phyloP scores from a whole-genome alignment of 2,797 vertebrate species.

The Phylloscopus collybita region DNA sequence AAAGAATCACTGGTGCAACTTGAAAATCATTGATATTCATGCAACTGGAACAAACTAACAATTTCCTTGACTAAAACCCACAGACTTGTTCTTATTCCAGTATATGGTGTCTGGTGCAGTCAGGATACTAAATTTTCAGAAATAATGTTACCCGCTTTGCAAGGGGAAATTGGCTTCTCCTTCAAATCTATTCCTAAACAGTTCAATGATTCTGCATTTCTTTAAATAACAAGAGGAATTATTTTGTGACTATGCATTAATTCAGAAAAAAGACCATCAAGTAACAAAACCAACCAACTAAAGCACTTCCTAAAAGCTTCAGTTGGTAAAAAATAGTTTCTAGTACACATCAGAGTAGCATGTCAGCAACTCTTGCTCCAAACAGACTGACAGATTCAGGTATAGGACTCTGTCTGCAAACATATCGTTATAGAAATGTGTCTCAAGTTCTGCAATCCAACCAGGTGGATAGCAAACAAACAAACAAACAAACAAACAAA shows the following conservation, averaged over 20 bases:
- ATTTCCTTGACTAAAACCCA: not conserved
- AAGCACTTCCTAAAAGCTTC: not conserved
- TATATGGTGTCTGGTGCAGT: not conserved
- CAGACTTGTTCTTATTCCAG: not conserved
- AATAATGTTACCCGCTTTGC: not conserved
- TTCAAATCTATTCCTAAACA: not conserved
- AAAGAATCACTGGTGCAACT: not conserved
- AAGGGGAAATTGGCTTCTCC: not conserved
- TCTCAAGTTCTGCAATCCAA: not conserved
- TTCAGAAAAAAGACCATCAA: not conserved
- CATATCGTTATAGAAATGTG: not conserved
- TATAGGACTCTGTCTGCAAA: not conserved
- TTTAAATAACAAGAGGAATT: not conserved
- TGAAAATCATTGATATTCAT: not conserved
- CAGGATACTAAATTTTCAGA: not conserved
- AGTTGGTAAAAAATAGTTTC: not conserved
- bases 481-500: not conserved
- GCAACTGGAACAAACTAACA: not conserved
- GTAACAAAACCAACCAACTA: not conserved
- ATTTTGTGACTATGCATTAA: not conserved
- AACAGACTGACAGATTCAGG: not conserved
- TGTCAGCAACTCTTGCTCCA: not conserved
- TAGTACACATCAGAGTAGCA: not conserved
- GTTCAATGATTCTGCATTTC: not conserved
- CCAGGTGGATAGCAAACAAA: not conserved